Evolutionary conservation across 2,797 vertebrate genomes (phyloP).

Genomic region (Lophius americanus): DNA sequence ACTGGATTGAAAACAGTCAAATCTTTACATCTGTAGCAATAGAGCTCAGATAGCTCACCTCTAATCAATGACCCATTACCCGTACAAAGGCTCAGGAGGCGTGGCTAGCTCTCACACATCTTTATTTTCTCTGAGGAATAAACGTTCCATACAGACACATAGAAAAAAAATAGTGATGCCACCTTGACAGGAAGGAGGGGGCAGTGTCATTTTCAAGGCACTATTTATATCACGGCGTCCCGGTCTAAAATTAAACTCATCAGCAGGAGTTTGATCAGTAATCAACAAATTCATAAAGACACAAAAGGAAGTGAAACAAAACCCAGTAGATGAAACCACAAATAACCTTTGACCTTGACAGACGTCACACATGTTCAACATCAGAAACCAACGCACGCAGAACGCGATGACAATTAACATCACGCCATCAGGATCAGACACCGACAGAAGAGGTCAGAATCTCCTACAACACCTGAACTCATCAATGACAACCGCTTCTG

Average conservation of each 20-base stretch:
- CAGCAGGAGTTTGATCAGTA: conserved; percentile 25
- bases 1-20: no score
- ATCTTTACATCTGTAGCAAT: no score
- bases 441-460: background rate
- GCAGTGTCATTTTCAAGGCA: conserved; percentile 73
- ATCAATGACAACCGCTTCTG: background rate
- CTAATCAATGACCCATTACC: no score
- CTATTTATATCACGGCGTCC: conserved; percentile 60
- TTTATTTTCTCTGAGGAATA: conserved; percentile 67
- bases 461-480: conserved; percentile 8
- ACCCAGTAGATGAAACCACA: background rate
- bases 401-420: no score
- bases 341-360: background rate
- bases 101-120: background rate
- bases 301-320: conserved; percentile 5
- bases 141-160: conserved; percentile 64
- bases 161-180: conserved; percentile 64
- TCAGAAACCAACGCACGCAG: no score
- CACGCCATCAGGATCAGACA: no score
- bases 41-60: no score
- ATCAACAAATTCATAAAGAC: conserved; percentile 5
- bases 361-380: no score
- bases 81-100: background rate
- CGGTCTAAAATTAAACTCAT: conserved; percentile 13
- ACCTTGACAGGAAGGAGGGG: conserved; percentile 29